Conservation (phyloP, 1,140 invertebrate species). For the Druon quercuslanigerum region DNA sequence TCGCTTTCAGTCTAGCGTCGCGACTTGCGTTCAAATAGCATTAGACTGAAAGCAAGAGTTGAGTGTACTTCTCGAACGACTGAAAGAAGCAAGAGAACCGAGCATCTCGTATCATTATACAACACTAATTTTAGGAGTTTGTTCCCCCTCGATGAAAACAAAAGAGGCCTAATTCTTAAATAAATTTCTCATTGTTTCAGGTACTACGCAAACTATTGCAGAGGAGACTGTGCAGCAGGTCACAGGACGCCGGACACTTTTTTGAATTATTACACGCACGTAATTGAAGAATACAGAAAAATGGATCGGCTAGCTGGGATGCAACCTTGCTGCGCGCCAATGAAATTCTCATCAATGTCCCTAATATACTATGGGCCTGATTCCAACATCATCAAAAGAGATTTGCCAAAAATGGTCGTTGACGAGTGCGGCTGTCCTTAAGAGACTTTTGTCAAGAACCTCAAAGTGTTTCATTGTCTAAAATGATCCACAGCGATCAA, state of each 20-base stretch:
- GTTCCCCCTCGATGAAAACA: background rate
- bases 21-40: too few relatives aligned
- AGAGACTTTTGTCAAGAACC: conserved; percentile 47
- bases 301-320: conserved; percentile 84
- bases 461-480: conserved; percentile 5
- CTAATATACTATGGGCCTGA: conserved; percentile 95
- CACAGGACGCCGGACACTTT: conserved; percentile 88
- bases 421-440: conserved; percentile 96
- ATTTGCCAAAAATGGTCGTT: conserved; percentile 97
- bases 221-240: conserved; percentile 86
- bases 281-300: conserved; percentile 91
- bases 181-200: conserved; percentile 62
- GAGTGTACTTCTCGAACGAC: too few relatives aligned
- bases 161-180: background rate
- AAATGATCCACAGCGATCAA: conserved; percentile 26
- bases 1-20: too few relatives aligned
- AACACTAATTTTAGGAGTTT: background rate
- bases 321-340: conserved; percentile 94
- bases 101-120: too few relatives aligned
- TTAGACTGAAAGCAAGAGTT: too few relatives aligned
- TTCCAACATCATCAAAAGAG: conserved; percentile 93
- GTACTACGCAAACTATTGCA: conserved; percentile 96
- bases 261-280: conserved; percentile 91
- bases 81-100: too few relatives aligned
- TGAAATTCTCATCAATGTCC: conserved; percentile 93